A percentile compares a stretch with the other conserved stretches of the same genome.
These are phyloP conservation scores for Phalangium opilio DNA, from an alignment of 2,888 invertebrate genomes.

Conservation along the genomic window DNA sequence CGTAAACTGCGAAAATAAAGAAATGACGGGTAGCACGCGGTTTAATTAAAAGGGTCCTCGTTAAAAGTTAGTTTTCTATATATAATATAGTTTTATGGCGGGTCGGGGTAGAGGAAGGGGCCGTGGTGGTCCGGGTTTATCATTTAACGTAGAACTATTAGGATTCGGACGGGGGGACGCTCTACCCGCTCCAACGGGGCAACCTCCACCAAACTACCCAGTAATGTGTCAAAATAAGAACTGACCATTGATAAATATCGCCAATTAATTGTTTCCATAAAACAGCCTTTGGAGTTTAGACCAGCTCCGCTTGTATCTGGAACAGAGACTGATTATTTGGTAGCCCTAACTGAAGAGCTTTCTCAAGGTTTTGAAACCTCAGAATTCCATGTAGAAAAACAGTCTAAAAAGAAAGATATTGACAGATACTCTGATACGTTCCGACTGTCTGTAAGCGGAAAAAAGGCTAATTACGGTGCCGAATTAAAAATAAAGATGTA, in stretches of 20 bases:
- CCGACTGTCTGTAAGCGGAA: slow-evolving; percentile 24
- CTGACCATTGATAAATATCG: too few species aligned
- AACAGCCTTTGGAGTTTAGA: slow-evolving; percentile 32
- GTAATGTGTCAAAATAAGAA: slow-evolving; percentile 23
- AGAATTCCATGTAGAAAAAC: slow-evolving; percentile 25
- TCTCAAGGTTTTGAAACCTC: slow-evolving; percentile 29
- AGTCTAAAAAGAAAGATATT: slow-evolving; percentile 28
- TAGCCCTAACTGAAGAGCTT: slow-evolving; percentile 32
- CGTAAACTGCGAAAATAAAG: too few species aligned
- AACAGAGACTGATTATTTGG: slow-evolving; percentile 28
- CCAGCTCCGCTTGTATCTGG: slow-evolving; percentile 32
- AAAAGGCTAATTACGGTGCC: slow-evolving; percentile 6
- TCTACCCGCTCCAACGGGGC: slow-evolving; percentile 25
- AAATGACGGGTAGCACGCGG: too few species aligned
- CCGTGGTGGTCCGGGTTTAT: slow-evolving; percentile 25
- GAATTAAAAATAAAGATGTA: too few species aligned
- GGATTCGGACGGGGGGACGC: slow-evolving; percentile 29
- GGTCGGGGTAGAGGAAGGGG: slow-evolving; percentile 27
- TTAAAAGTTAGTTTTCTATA: too few species aligned
- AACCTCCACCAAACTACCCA: slow-evolving; percentile 30
- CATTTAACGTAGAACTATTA: slow-evolving; percentile 28
- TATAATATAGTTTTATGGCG: too few species aligned
- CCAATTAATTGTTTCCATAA: background rate
- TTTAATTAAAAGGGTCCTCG: too few species aligned
- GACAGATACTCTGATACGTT: slow-evolving; percentile 35